A percentile compares a stretch with the other conserved stretches of the same genome.
phyloP scores from a whole-genome alignment of 2,113 vertebrate species.

The Pachyramphus minor region DNA sequence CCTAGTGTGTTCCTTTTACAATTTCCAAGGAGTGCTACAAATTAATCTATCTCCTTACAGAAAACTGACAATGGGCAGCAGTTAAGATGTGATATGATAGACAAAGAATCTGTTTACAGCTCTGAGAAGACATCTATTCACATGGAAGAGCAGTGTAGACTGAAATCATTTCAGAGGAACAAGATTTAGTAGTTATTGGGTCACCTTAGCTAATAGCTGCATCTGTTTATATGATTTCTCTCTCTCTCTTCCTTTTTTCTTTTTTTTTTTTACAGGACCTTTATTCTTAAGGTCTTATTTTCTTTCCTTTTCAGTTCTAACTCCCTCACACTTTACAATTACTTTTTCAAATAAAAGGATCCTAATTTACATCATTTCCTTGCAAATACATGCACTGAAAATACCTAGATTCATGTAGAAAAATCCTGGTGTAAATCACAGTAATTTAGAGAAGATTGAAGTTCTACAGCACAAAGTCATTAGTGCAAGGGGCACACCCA shows the following conservation, averaged over 20 bases:
- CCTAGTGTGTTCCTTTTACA: background rate
- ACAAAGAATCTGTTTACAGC: background rate
- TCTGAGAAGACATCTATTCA: background rate
- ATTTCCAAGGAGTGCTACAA: background rate
- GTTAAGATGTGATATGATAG: background rate
- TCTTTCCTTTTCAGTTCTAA: background rate
- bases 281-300: background rate
- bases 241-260: background rate
- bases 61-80: background rate
- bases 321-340: background rate
- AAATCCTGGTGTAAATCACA: background rate
- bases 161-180: background rate
- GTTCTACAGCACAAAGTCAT: background rate
- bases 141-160: background rate
- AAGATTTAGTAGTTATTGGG: background rate
- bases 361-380: background rate
- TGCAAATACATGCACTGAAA: background rate
- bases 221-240: background rate
- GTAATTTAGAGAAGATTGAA: background rate
- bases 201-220: background rate
- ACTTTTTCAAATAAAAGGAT: background rate
- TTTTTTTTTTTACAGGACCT: background rate
- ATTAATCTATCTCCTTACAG: background rate
- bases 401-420: background rate
- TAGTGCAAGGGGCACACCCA: background rate